Evolutionary conservation across 2,113 vertebrate species (phyloP).

Genomic region (Collichthys lucidus): DNA sequence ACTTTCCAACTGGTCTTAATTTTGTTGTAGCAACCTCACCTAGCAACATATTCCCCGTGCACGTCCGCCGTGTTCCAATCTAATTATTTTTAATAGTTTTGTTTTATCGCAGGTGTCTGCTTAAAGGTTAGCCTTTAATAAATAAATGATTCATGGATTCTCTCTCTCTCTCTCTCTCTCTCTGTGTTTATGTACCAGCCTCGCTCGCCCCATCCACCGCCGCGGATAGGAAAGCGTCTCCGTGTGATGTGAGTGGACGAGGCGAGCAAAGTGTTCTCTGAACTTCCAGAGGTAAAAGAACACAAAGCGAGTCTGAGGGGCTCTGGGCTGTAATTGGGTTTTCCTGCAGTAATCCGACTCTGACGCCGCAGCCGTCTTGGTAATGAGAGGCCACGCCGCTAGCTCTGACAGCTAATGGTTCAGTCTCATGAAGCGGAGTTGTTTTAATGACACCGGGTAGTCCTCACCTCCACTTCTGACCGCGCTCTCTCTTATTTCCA

Average conservation of each 20-base stretch:
- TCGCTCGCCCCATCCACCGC: neutral
- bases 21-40: neutral
- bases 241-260: neutral
- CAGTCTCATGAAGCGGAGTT: conserved; percentile 40
- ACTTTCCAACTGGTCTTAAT: neutral
- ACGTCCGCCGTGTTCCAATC: neutral
- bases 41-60: neutral
- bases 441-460: conserved; percentile 47
- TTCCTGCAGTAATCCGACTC: conserved; percentile 54
- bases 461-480: conserved; percentile 38
- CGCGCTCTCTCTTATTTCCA: neutral
- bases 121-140: conserved; percentile 65
- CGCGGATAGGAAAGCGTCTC: neutral
- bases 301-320: conserved; percentile 2
- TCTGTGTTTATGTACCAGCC: neutral
- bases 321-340: conserved; percentile 52
- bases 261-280: conserved; percentile 9
- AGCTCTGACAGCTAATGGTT: conserved; percentile 41
- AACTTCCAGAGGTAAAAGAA: conserved; percentile 1
- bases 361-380: conserved; percentile 61
- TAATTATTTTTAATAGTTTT: conserved; percentile 59
- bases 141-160: conserved; percentile 59
- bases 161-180: neutral
- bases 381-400: conserved; percentile 57
- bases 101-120: conserved; percentile 42